Percentiles rank a stretch among this genome's conserved stretches.
These are phyloP conservation scores for Agrochola lota DNA, from an alignment of 2,888 invertebrate genomes.

Conservation along the genomic window DNA sequence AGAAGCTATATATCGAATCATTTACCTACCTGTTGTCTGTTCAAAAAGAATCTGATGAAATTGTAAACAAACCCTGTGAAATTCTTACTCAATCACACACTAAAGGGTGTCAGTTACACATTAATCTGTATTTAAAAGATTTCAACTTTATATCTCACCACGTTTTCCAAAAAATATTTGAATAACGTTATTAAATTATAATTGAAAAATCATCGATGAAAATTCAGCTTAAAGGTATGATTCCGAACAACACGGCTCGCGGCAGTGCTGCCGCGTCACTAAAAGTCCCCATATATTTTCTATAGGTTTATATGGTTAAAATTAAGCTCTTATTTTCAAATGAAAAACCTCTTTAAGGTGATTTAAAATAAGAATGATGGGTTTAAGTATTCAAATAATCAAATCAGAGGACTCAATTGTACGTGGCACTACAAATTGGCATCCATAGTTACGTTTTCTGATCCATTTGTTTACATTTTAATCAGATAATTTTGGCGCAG, in stretches of 20 bases:
- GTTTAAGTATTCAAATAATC: background rate
- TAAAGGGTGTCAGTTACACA: background rate
- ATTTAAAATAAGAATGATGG: background rate
- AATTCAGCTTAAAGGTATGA: background rate
- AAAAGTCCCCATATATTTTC: too few relatives aligned
- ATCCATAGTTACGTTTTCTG: background rate
- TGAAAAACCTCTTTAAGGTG: background rate
- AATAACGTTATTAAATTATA: too few relatives aligned
- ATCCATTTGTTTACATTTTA: background rate
- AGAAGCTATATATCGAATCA: conserved; percentile 2
- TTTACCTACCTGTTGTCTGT: background rate
- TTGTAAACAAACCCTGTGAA: background rate
- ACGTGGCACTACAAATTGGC: background rate
- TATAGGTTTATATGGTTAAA: background rate
- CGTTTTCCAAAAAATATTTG: background rate
- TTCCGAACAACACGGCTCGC: too few relatives aligned
- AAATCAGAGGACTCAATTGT: background rate
- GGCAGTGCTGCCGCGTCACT: too few relatives aligned
- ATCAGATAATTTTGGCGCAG: background rate
- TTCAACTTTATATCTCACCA: background rate
- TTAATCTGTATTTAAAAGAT: background rate
- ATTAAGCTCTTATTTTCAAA: background rate
- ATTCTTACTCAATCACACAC: background rate
- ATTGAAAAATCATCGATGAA: too few relatives aligned
- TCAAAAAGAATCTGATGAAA: background rate